Conservation (phyloP, 2,888 invertebrate species). For the Thymelicus sylvestris region DNA sequence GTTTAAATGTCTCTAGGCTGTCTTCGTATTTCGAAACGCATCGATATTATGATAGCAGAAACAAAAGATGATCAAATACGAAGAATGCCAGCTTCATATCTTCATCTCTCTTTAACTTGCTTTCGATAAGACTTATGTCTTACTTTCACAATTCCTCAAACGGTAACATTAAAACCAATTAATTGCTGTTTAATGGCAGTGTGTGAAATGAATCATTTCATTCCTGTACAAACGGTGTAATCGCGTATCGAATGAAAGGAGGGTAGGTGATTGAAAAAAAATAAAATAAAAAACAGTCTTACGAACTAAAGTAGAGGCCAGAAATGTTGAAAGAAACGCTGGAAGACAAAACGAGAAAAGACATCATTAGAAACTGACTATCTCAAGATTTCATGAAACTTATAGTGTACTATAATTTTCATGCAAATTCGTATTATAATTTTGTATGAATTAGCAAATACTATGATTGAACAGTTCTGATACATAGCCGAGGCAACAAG, state of each 20-base stretch:
- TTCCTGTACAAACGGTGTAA: constrained; percentile 21
- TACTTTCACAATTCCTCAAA: neutral
- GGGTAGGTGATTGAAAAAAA: constrained; percentile 38
- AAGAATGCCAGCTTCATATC: too few relatives aligned
- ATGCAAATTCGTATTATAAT: constrained; percentile 17
- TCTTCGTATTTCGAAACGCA: neutral
- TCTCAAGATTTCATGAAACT: neutral
- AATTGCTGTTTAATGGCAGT: neutral
- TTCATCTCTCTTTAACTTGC: too few relatives aligned
- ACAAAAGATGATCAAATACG: too few relatives aligned
- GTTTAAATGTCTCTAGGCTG: neutral
- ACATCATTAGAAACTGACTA: constrained; percentile 44
- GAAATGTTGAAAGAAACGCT: constrained; percentile 83
- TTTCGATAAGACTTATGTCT: too few relatives aligned
- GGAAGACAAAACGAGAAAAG: constrained; percentile 68
- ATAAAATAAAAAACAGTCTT: constrained; percentile 69
- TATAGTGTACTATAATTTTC: neutral
- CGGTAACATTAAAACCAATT: too few relatives aligned
- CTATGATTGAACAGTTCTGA: constrained; percentile 3
- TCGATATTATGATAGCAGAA: too few relatives aligned
- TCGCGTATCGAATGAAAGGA: constrained; percentile 31
- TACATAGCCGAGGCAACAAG: constrained; percentile 9
- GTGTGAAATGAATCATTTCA: neutral
- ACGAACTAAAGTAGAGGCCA: constrained; percentile 84
- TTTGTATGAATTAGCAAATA: constrained; percentile 18